Evolutionary conservation across 2,888 invertebrate genomes (phyloP), one percentile per base, ranked within the genome.

Genomic region (Zygothrica quintamaculata): DNA sequence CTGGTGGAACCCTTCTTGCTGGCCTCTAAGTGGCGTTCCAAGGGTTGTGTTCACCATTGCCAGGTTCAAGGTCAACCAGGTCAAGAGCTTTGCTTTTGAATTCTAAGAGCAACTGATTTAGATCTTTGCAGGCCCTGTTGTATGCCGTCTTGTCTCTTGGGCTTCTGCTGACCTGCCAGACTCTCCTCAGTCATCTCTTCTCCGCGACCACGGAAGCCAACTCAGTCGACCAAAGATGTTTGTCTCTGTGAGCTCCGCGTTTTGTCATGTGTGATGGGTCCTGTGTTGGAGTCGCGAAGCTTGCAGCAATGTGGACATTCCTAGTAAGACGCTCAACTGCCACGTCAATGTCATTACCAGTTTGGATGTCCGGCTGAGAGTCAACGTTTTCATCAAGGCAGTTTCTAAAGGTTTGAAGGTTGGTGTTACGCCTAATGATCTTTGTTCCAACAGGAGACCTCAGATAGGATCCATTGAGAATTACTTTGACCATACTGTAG

Each of bases 21-120:
- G 37, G 48, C 22, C 34, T 47, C 25, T 34, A 34, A 1, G 47
- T 47, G 34, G 47, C 47, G 9, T 47, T 47, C 47, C 47, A 34
- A 3, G 34, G 25, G 11, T 47, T 47, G 13, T 47, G 34, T 18
- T 47, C 47, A 18, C 12, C 8, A 1, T 47, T 47, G 47, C 22
- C 34, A 12, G 47, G 33, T 22, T 47, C 34, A 3, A 47, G 47
- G 1, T 47, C 47, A 2, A 11, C 34, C 9, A 47, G 34, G 4
- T 47, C 47, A 33, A 47, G 11, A 34, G 47, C 11, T 47, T 47
- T 47, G 9, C 13, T 47, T 34, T 47, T 47, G 0, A 22, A 9
- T 2, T 47, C 47, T 12, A 47, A 9, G 4, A 43, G 15, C 31
- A 13, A 4, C 31, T 46, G 33, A 2, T 46, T 46, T 4, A 33